Evolutionary conservation across 2,888 invertebrate species (phyloP).

Genomic region (Aspidiotus rigidus): DNA sequence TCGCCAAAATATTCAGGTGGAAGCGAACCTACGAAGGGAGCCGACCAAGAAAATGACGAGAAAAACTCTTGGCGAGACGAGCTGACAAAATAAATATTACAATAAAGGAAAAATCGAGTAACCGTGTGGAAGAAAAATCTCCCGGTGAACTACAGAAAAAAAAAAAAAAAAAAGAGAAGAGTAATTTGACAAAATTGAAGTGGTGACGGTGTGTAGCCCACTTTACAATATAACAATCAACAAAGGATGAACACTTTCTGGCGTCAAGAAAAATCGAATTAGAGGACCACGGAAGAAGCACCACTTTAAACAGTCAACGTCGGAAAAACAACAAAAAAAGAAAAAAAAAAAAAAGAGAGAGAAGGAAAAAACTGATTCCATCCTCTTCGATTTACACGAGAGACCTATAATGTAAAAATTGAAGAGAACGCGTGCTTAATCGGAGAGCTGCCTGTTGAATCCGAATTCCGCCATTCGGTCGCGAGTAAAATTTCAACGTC

Average conservation of each 20-base stretch:
- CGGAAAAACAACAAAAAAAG: neutral
- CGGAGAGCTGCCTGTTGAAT: neutral
- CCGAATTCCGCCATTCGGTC: neutral
- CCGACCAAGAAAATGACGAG: no score
- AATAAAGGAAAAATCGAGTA: slow-evolving; percentile 2
- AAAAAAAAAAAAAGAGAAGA: no score
- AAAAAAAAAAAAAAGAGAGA: no score
- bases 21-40: no score
- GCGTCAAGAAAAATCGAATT: slow-evolving; percentile 3
- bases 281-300: neutral
- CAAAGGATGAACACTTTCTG: neutral
- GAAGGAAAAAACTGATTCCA: neutral
- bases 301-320: neutral
- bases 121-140: neutral
- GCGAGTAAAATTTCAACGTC: no score
- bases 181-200: slow-evolving; percentile 4
- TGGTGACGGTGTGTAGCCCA: neutral
- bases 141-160: neutral
- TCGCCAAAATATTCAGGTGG: no score
- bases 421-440: neutral
- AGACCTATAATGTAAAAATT: neutral
- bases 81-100: slow-evolving; percentile 4
- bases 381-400: neutral
- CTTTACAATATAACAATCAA: neutral
- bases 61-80: neutral